These are phyloP conservation scores for Manacus vitellinus DNA, from an alignment of 2,113 vertebrate species.

Conservation along the genomic window DNA sequence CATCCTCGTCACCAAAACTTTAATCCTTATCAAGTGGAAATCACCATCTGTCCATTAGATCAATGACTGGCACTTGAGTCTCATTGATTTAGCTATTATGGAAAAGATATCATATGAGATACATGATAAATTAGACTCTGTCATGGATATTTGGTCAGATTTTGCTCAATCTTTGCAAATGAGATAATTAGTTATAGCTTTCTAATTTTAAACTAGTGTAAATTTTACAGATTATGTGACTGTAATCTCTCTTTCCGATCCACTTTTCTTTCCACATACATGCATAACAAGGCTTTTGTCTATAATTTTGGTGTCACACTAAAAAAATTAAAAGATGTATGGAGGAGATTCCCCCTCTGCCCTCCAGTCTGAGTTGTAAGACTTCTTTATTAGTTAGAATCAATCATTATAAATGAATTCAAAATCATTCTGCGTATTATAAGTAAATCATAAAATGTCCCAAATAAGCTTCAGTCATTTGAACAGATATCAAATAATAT, in stretches of 20 bases:
- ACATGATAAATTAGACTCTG: constrained; percentile 63
- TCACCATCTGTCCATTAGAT: constrained; percentile 54
- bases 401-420: background rate
- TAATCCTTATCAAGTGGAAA: constrained; percentile 66
- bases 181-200: constrained; percentile 68
- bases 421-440: background rate
- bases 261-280: constrained; percentile 45
- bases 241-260: constrained; percentile 50
- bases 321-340: constrained; percentile 25
- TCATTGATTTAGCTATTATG: constrained; percentile 54
- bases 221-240: constrained; percentile 65
- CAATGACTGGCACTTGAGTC: constrained; percentile 41
- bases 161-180: constrained; percentile 64
- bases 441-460: background rate
- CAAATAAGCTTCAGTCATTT: constrained; percentile 4
- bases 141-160: constrained; percentile 65
- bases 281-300: constrained; percentile 42
- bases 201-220: constrained; percentile 63
- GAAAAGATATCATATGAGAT: constrained; percentile 61
- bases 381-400: constrained; percentile 15
- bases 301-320: constrained; percentile 40
- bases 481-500: background rate
- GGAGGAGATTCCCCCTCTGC: background rate
- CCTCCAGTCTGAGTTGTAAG: background rate
- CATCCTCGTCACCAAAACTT: constrained; percentile 28